phyloP scores from a whole-genome alignment of 2,888 invertebrate species.

The Pachymerium ferrugineum region DNA sequence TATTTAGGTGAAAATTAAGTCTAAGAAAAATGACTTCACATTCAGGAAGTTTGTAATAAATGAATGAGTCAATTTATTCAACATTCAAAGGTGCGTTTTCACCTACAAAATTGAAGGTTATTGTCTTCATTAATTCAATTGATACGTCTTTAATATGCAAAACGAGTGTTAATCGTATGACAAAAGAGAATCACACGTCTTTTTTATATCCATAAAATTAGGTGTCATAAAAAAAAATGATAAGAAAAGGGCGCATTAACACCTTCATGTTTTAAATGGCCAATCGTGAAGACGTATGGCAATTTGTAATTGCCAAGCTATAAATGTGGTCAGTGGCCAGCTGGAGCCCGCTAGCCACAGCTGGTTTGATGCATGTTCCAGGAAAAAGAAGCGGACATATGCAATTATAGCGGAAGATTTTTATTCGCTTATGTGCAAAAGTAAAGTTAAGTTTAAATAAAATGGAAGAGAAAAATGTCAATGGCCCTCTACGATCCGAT shows the following conservation, averaged over 20 bases:
- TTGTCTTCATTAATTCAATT: too few species aligned
- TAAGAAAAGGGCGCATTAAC: conserved; percentile 9
- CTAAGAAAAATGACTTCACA: too few species aligned
- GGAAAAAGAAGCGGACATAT: neutral
- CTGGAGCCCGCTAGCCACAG: neutral
- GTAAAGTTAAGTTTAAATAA: neutral
- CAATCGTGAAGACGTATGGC: neutral
- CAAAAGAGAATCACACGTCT: neutral
- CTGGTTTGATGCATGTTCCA: neutral
- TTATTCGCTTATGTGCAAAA: neutral
- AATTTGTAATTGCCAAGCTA: neutral
- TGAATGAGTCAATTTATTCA: too few species aligned
- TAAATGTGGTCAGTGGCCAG: conserved; percentile 13
- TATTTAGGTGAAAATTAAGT: neutral
- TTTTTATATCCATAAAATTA: neutral
- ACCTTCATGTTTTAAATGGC: neutral
- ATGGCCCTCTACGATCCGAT: neutral
- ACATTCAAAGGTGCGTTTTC: too few species aligned
- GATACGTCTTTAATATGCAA: neutral
- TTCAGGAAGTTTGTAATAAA: too few species aligned
- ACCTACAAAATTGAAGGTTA: too few species aligned
- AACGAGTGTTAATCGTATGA: neutral
- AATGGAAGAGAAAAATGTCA: neutral
- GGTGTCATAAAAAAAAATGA: neutral
- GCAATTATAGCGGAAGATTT: neutral